Conservation (phyloP, 2,113 vertebrate genomes). For the Pao palembangensis region DNA sequence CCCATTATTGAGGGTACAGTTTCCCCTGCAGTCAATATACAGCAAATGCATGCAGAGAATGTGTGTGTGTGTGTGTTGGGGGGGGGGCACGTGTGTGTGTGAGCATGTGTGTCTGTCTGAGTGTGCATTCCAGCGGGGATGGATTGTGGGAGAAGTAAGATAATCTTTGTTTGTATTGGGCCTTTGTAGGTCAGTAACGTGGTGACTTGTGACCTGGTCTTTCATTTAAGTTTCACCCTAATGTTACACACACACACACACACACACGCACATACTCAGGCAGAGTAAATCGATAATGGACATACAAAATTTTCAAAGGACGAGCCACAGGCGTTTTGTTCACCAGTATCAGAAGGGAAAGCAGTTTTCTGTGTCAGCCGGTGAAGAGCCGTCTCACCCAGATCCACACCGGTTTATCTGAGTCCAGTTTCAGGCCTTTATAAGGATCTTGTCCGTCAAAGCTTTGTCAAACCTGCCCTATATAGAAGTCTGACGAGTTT, state of each 20-base stretch:
- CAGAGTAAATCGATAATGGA: background rate
- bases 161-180: slow-evolving; percentile 23
- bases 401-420: background rate
- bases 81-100: slow-evolving; percentile 13
- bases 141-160: background rate
- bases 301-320: no score
- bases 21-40: slow-evolving; percentile 3
- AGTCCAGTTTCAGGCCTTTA: background rate
- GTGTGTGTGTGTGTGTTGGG: background rate
- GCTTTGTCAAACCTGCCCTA: background rate
- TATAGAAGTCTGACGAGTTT: background rate
- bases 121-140: slow-evolving; percentile 20
- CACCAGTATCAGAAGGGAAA: background rate
- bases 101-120: slow-evolving; percentile 6
- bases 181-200: slow-evolving; percentile 9
- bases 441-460: background rate
- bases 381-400: background rate
- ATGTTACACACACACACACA: background rate
- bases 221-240: background rate
- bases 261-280: no score
- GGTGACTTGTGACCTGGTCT: slow-evolving; percentile 23
- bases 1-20: slow-evolving; percentile 5
- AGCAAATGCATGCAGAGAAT: slow-evolving; percentile 4
- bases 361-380: slow-evolving; percentile 14
- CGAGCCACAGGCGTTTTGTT: background rate